Evolutionary conservation across 2,113 vertebrate genomes (phyloP).

Genomic region (Neotoma lepida): DNA sequence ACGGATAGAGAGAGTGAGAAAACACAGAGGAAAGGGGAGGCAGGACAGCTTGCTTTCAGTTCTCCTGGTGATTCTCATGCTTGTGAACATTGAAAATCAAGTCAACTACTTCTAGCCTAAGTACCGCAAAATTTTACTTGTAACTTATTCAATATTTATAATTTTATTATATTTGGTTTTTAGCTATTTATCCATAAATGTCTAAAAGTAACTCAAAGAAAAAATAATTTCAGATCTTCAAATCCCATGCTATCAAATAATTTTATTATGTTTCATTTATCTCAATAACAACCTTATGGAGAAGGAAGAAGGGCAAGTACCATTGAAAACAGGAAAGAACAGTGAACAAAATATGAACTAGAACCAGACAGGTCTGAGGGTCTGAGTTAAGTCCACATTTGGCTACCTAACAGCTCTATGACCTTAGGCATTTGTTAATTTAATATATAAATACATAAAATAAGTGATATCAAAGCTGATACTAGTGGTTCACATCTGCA

Average conservation of each 20-base stretch:
- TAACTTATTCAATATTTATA: constrained; percentile 3
- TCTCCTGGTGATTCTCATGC: background rate
- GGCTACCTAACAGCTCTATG: background rate
- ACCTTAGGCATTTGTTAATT: background rate
- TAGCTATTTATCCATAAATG: constrained; percentile 2
- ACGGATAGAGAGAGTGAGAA: background rate
- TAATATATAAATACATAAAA: background rate
- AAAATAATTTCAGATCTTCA: constrained; percentile 25
- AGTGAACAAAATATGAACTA: background rate
- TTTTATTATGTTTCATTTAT: background rate
- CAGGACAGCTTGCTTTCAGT: background rate
- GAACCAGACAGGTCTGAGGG: background rate
- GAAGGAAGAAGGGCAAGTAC: background rate
- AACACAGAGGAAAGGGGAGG: background rate
- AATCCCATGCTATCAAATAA: background rate
- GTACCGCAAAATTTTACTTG: background rate
- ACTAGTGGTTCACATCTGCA: background rate
- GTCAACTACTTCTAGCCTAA: constrained; percentile 4
- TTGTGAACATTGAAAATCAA: background rate
- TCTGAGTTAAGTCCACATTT: background rate
- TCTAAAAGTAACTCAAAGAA: constrained; percentile 52
- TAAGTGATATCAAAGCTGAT: background rate
- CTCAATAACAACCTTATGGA: background rate
- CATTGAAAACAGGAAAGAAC: background rate
- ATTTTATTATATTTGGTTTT: constrained; percentile 23